Base-by-base conservation (phyloP, 2,888 invertebrate species). In the Hofmannophila pseudospretella region DNA sequence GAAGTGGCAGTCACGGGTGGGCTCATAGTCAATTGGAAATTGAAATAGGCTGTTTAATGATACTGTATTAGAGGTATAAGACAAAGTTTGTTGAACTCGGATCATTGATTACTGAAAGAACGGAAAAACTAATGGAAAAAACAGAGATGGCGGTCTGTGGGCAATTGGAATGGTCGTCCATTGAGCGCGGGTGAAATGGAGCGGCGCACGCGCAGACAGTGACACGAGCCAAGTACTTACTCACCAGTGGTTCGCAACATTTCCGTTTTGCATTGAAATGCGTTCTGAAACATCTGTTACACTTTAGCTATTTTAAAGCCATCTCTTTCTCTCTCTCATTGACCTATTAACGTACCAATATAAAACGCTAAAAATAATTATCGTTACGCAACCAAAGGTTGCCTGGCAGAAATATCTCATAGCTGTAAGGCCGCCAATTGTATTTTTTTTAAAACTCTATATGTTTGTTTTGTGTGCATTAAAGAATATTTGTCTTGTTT, bases 111-210 rank as follows among this genome's bases (percentile, higher is more conserved):
- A 69, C 66, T 62, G 65, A 64, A 66, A 58, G 59, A 62, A 62
- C 55, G 57, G 64, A 68, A 68, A 68, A 67, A 23, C 23, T 7
- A n/a, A 51, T 56, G 48, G 51, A 68, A 74, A 75, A 76, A 77
- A 66, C 53, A 62, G 62, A 69, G 64, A 69, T 70, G 63, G 66
- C 56, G 54, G 57, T 59, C 56, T 58, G 63, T 44, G 60, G 60
- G 58, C 61, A 64, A 78, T 81, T 78, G 76, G 66, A 70, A 72
- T 72, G 64, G 58, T 60, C 49, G 52, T 60, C 58, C 70, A 79
- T 74, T 75, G 68, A 78, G 57, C 47, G 58, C 47, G 51, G 53
- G 58, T 58, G 67, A 75, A 77, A 60, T 77, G 67, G 69, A 76
- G 74, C 76, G 72, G 54, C 54, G 57, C 60, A 60, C 54, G 62